Conservation (phyloP, 1,140 invertebrate species). For the Streblospio benedicti region DNA sequence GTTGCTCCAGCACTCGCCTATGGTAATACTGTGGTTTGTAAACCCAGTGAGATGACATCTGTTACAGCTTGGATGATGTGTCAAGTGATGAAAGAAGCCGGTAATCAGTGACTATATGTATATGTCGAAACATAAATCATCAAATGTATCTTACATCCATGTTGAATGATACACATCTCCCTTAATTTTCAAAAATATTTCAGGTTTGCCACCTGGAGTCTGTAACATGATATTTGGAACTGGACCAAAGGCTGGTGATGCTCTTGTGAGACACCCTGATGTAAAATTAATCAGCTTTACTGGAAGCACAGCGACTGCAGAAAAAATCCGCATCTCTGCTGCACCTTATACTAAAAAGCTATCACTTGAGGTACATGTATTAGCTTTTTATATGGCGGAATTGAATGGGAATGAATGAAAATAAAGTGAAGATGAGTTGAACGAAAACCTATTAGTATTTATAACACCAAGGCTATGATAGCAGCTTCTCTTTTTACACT, state of each 20-base stretch:
- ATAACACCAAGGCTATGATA: too few species aligned
- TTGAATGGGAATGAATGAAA: slow-evolving; percentile 12
- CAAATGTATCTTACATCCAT: background rate
- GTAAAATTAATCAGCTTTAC: slow-evolving; percentile 51
- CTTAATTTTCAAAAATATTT: slow-evolving; percentile 5
- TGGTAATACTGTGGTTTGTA: slow-evolving; percentile 56
- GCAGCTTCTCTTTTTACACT: background rate
- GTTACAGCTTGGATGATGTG: slow-evolving; percentile 53
- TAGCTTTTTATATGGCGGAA: background rate
- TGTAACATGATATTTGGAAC: slow-evolving; percentile 56
- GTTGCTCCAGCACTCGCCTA: slow-evolving; percentile 54
- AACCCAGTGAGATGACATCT: slow-evolving; percentile 57
- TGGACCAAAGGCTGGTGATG: slow-evolving; percentile 50
- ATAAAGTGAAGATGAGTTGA: too few species aligned
- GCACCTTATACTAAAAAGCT: slow-evolving; percentile 52
- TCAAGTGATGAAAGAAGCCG: slow-evolving; percentile 50
- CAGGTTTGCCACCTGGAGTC: slow-evolving; percentile 54
- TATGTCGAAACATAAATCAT: background rate
- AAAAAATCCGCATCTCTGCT: slow-evolving; percentile 45
- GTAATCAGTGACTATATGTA: slow-evolving; percentile 29
- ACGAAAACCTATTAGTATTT: too few species aligned
- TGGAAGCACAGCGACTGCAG: slow-evolving; percentile 53
- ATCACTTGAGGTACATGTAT: slow-evolving; percentile 50
- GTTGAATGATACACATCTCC: background rate
- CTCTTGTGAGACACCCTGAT: slow-evolving; percentile 51